phyloP scores from a whole-genome alignment of 2,888 invertebrate genomes.

The Agapetus fuscipes region DNA sequence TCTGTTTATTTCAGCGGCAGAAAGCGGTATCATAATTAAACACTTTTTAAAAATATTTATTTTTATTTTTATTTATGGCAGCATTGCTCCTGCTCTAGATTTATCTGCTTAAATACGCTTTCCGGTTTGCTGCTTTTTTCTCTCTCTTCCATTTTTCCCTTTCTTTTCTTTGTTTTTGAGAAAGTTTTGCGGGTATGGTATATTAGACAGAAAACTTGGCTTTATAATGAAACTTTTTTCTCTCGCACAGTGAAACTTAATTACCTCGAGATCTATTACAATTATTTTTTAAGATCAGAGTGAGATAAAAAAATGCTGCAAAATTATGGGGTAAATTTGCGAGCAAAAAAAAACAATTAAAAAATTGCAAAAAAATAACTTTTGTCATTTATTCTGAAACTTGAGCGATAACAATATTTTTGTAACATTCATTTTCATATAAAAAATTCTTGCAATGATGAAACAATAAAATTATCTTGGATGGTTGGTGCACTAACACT shows the following conservation, averaged over 20 bases:
- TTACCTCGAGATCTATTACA: too few species aligned
- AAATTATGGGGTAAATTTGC: not conserved
- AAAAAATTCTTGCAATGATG: too few species aligned
- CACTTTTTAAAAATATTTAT: constrained; percentile 3
- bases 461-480: too few species aligned
- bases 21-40: constrained; percentile 2
- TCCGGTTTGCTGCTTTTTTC: constrained; percentile 1
- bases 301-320: not conserved
- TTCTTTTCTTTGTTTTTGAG: constrained; percentile 1
- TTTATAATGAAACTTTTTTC: not conserved
- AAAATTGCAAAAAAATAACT: too few species aligned
- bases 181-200: not conserved
- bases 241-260: not conserved
- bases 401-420: too few species aligned
- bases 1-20: constrained; percentile 1
- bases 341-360: too few species aligned
- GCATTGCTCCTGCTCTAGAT: constrained; percentile 3
- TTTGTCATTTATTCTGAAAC: too few species aligned
- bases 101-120: constrained; percentile 4
- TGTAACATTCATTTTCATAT: too few species aligned
- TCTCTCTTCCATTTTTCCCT: too few species aligned
- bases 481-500: too few species aligned
- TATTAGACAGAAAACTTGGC: not conserved
- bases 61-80: constrained; percentile 1
- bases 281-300: not conserved